Conservation (phyloP, 2,888 invertebrate genomes). For the Trichogramma dendrolimi region DNA sequence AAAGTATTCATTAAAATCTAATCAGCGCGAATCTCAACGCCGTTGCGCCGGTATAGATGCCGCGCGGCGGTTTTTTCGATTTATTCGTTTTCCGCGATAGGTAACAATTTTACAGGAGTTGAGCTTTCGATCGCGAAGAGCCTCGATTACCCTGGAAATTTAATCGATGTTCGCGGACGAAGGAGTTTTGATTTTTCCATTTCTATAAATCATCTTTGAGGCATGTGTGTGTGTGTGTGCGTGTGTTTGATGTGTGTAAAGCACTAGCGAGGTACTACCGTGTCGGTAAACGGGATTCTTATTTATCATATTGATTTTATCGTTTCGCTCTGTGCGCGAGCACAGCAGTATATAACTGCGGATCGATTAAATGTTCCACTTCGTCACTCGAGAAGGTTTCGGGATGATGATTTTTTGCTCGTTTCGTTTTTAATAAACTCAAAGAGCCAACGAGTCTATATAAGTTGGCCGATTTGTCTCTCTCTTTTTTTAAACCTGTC, state of each 20-base stretch:
- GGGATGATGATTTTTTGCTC: conserved; percentile 15
- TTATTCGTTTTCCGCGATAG: no score
- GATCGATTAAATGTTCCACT: conserved; percentile 30
- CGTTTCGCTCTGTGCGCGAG: background rate
- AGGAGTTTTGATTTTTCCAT: background rate
- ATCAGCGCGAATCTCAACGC: no score
- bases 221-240: no score
- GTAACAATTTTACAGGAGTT: no score
- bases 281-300: background rate
- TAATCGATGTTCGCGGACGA: no score
- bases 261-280: no score
- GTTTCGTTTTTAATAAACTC: background rate
- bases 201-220: conserved; percentile 1
- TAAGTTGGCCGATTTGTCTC: background rate
- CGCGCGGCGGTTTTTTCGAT: no score
- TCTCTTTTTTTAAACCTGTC: background rate
- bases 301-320: conserved; percentile 24
- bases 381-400: conserved; percentile 24
- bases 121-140: no score
- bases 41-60: no score
- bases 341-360: conserved; percentile 10
- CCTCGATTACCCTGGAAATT: no score
- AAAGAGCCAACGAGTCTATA: conserved; percentile 30
- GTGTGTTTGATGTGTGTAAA: no score
- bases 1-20: no score